Base-by-base conservation (phyloP, 2,797 vertebrate species). In the Melanotaenia trifasciata region DNA sequence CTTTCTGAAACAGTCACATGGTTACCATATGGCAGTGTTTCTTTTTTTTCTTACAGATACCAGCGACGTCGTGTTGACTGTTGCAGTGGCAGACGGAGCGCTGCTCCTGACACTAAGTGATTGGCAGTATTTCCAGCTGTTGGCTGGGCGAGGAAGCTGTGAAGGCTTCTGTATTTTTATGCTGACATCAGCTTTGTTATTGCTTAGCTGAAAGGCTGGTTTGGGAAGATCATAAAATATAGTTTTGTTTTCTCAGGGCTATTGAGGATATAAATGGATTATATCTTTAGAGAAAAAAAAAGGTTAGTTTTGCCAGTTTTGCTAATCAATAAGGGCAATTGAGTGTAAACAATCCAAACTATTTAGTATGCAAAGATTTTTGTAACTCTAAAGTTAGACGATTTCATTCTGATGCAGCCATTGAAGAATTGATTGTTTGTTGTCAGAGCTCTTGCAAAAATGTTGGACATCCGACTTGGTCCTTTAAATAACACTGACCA, bases 111-210 rank as follows among this genome's bases (percentile, higher is more conserved):
- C 74, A 66, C 79, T 58, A 47, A 45, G 67, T 85, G 89, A 90
- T 77, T 81, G 83, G 76, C 80, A 85, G 79, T 9, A 12, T 78
- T 79, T 87, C 74, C 90, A 85, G 87, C 84, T 87, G 88, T 74
- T 84, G 68, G 61, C 20, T 11, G 68, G 78, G 64, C 79, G 51
- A 14, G 33, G 60, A 78, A 70, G n/a, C 67, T 35, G 75, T 32
- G 32, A 57, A 69, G 20, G 22, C 35, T 30, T 80, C 28, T 14
- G 11, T 59, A 51, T 50, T 54, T 64, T 74, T 54, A 61, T 79
- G 78, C 76, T 78, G 74, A 87, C 75, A 68, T 81, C 67, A 80
- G 82, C 68, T 78, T 70, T 57, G 70, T 76, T 90, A 87, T 77
- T 84, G 76, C 78, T 47, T 28, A 40, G 61, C 67, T 71, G 16